Percentiles rank a stretch among this genome's conserved stretches.
Evolutionary conservation across 2,888 invertebrate genomes (phyloP).

Genomic region (Pachycephus smyrnensis): DNA sequence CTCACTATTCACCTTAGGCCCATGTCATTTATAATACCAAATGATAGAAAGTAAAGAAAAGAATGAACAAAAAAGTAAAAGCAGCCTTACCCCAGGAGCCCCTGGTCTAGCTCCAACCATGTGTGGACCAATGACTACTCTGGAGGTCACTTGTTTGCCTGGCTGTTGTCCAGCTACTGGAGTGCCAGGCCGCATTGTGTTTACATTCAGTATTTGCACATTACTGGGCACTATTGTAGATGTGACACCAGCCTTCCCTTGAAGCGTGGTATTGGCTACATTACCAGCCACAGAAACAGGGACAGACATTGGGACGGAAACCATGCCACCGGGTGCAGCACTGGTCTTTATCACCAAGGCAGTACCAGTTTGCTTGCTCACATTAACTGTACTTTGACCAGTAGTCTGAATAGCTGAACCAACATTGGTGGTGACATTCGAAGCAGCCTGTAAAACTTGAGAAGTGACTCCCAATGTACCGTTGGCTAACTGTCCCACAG

Average conservation of each 20-base stretch:
- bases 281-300: conserved; percentile 54
- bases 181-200: conserved; percentile 77
- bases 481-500: conserved; percentile 72
- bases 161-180: conserved; percentile 81
- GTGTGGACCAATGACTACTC: conserved; percentile 88
- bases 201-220: conserved; percentile 86
- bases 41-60: not conserved
- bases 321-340: conserved; percentile 61
- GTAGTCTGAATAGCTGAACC: conserved; percentile 42
- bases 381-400: conserved; percentile 48
- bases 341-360: conserved; percentile 67
- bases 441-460: conserved; percentile 70
- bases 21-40: not conserved
- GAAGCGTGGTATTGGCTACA: conserved; percentile 51
- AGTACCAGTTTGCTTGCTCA: conserved; percentile 59
- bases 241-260: conserved; percentile 64
- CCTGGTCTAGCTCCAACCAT: conserved; percentile 85
- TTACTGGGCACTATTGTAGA: conserved; percentile 77
- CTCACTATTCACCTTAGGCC: not conserved
- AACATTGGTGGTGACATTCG: conserved; percentile 52
- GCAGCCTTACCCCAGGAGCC: conserved; percentile 80
- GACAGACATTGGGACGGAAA: conserved; percentile 65
- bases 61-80: conserved; percentile 4
- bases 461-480: conserved; percentile 76
- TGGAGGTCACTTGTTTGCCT: conserved; percentile 74